These are phyloP conservation scores for Coracias cyanogaster DNA, from an alignment of 2,797 vertebrate genomes.

Conservation along the genomic window DNA sequence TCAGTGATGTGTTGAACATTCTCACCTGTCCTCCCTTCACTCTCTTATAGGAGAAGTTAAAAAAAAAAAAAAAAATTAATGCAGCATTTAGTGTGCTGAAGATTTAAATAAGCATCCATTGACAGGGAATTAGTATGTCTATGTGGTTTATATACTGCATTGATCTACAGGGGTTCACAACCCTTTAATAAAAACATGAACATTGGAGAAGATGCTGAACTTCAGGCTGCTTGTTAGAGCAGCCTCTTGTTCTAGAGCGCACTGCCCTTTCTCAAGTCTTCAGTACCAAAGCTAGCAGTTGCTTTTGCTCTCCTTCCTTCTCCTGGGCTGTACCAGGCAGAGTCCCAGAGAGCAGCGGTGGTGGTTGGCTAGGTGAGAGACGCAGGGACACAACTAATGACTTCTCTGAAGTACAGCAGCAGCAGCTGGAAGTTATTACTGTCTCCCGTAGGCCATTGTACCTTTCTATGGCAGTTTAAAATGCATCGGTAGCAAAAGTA, in stretches of 20 bases:
- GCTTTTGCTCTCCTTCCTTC: not conserved
- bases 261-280: not conserved
- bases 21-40: not conserved
- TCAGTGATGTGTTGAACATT: not conserved
- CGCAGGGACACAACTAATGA: not conserved
- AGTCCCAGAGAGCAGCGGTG: not conserved
- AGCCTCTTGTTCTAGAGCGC: not conserved
- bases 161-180: not conserved
- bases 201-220: not conserved
- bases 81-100: not conserved
- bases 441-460: not conserved
- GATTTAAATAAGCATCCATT: not conserved
- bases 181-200: not conserved
- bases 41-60: not conserved
- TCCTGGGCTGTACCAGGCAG: not conserved
- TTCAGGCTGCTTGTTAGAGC: not conserved
- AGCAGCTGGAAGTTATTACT: not conserved
- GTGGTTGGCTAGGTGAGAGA: not conserved
- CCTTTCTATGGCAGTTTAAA: not conserved
- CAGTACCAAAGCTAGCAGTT: not conserved
- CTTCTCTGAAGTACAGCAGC: not conserved
- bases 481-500: not conserved
- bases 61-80: not conserved
- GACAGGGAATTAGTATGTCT: not conserved
- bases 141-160: not conserved